A percentile compares a stretch with the other conserved stretches of the same genome.
These are phyloP conservation scores for Pogonocherus hispidulus DNA, from an alignment of 2,888 invertebrate genomes.

Conservation along the genomic window DNA sequence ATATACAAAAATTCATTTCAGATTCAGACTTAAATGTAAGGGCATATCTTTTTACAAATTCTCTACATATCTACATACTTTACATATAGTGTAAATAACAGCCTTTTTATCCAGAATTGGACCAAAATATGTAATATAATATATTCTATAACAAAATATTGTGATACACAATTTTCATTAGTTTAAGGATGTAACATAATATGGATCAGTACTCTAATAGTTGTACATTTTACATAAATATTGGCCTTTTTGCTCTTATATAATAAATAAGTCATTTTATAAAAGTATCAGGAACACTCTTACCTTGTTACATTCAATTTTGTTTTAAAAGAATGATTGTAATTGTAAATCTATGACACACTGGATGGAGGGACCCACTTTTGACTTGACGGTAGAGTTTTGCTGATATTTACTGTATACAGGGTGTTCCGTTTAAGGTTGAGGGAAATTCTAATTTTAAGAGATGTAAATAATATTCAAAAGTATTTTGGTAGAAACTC, in stretches of 20 bases:
- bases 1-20: no score
- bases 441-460: no score
- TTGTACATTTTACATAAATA: conserved; percentile 29
- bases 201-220: conserved; percentile 2
- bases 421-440: not conserved
- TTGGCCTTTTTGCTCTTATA: conserved; percentile 29
- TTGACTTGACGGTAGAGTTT: conserved; percentile 5
- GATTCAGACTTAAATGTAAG: no score
- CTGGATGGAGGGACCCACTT: conserved; percentile 17
- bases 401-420: conserved; percentile 7
- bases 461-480: no score
- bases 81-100: conserved; percentile 36
- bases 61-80: conserved; percentile 23
- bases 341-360: not conserved
- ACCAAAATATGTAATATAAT: conserved; percentile 45
- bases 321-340: conserved; percentile 2
- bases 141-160: conserved; percentile 44
- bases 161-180: conserved; percentile 48
- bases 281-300: not conserved
- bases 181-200: conserved; percentile 8
- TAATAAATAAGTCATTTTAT: conserved; percentile 12
- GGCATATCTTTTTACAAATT: not conserved
- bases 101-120: conserved; percentile 44
- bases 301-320: not conserved
- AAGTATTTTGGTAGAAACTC: no score